Percentiles rank a stretch among this genome's conserved stretches.
These are phyloP conservation scores for Phymastichus coffea DNA, from an alignment of 1,140 invertebrate species.

Conservation along the genomic window DNA sequence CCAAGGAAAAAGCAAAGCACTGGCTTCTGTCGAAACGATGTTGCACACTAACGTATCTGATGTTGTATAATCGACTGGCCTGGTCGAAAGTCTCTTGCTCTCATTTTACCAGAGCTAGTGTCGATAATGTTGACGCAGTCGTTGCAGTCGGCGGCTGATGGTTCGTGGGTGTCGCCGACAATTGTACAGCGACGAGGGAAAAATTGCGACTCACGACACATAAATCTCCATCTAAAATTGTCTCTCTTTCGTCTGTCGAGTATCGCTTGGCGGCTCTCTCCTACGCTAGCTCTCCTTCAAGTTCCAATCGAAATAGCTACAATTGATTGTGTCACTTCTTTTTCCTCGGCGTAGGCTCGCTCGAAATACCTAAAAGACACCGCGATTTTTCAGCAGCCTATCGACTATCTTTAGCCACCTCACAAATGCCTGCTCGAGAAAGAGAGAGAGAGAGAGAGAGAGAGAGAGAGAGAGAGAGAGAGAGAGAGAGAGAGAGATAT, in stretches of 20 bases:
- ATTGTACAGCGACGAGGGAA: constrained; percentile 32
- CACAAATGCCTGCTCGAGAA: too few relatives aligned
- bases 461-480: too few relatives aligned
- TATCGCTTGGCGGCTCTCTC: constrained; percentile 19
- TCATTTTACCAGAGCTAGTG: too few relatives aligned
- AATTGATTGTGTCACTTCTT: constrained; percentile 33
- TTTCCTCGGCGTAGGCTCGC: neutral
- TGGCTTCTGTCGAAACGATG: too few relatives aligned
- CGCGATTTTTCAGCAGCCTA: neutral
- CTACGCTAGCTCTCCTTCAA: neutral
- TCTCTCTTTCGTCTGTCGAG: constrained; percentile 28
- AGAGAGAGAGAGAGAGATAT: too few relatives aligned
- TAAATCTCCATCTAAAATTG: constrained; percentile 49
- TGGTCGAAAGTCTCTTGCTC: too few relatives aligned
- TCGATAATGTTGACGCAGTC: too few relatives aligned
- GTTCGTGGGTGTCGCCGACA: constrained; percentile 34
- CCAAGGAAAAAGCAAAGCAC: neutral
- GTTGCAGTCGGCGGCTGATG: too few relatives aligned
- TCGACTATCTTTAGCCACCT: constrained; percentile 13
- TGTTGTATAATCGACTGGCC: neutral
- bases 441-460: too few relatives aligned
- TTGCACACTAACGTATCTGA: neutral
- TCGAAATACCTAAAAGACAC: constrained; percentile 6
- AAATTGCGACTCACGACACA: constrained; percentile 33
- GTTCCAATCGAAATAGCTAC: constrained; percentile 28